These are phyloP conservation scores for Anastrepha obliqua DNA, from an alignment of 1,140 invertebrate species.

Conservation along the genomic window DNA sequence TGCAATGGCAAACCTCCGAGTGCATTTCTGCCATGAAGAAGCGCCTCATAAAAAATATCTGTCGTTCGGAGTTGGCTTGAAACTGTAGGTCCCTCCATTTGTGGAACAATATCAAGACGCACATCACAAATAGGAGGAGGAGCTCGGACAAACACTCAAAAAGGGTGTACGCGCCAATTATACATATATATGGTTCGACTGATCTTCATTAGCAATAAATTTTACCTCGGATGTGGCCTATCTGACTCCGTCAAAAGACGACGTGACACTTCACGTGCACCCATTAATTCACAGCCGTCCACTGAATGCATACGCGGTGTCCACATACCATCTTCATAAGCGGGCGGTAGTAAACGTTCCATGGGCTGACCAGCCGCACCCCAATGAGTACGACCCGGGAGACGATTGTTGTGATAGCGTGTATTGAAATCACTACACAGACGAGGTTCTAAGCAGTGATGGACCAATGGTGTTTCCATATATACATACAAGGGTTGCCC, in stretches of 20 bases:
- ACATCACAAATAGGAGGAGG: no score
- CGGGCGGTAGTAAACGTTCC: conserved; percentile 83
- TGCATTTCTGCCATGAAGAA: no score
- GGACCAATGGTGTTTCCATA: conserved; percentile 71
- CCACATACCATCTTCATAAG: conserved; percentile 86
- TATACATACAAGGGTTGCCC: no score
- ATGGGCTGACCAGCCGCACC: conserved; percentile 85
- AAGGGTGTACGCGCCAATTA: no score
- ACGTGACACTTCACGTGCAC: conserved; percentile 82
- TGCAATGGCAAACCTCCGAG: no score
- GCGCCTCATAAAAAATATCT: no score
- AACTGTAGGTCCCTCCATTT: no score
- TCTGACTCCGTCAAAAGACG: conserved; percentile 77
- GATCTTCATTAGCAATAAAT: conserved; percentile 86
- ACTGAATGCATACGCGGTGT: conserved; percentile 70
- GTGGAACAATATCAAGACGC: no score
- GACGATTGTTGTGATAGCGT: conserved; percentile 85
- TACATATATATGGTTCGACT: no score
- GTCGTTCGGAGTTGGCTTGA: no score
- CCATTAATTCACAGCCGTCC: conserved; percentile 77
- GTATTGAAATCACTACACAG: conserved; percentile 61
- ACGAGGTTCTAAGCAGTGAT: conserved; percentile 62
- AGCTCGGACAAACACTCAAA: no score
- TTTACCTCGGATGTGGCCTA: conserved; percentile 79
- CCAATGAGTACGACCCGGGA: conserved; percentile 76